Percentiles rank a stretch among this genome's conserved stretches.
Conservation (phyloP, 1,140 invertebrate species). For the Drosophila micromelanica region DNA sequence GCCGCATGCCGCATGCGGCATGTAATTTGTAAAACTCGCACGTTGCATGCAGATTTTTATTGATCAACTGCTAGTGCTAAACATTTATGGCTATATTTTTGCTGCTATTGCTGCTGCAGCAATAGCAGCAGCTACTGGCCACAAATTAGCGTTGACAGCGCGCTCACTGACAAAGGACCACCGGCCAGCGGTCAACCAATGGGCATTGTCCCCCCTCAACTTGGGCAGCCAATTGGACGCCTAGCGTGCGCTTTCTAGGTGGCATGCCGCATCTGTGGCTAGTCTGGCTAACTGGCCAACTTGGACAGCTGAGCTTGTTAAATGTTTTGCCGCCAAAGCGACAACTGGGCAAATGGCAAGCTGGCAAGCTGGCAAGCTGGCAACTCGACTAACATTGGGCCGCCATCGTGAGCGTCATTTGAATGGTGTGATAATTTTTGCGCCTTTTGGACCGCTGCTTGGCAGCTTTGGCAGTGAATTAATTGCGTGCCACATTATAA, state of each 20-base stretch:
- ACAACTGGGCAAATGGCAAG: conserved; percentile 15
- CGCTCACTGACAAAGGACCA: conserved; percentile 67
- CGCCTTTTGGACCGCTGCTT: conserved; percentile 37
- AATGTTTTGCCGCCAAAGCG: conserved; percentile 79
- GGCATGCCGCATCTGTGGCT: conserved; percentile 59
- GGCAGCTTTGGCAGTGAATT: conserved; percentile 76
- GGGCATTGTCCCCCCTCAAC: conserved; percentile 56
- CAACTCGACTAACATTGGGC: conserved; percentile 30
- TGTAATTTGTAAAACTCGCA: conserved; percentile 78
- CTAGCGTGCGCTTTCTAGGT: conserved; percentile 80
- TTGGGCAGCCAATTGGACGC: conserved; percentile 73
- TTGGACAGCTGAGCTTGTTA: conserved; percentile 63
- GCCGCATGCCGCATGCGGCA: conserved; percentile 30
- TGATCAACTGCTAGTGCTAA: conserved; percentile 46
- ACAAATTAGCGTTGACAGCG: conserved; percentile 78
- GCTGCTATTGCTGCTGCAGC: conserved; percentile 1
- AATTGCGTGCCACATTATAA: conserved; percentile 81
- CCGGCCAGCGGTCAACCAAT: conserved; percentile 39
- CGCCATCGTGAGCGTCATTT: conserved; percentile 76
- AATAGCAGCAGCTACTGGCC: conserved; percentile 31
- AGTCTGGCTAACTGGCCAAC: conserved; percentile 27
- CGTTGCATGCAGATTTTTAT: conserved; percentile 78
- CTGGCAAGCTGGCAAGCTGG: conserved; percentile 14
- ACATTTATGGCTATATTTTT: conserved; percentile 81
- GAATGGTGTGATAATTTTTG: conserved; percentile 82